Percentiles rank a stretch among this genome's conserved stretches.
Evolutionary conservation across 2,888 invertebrate genomes (phyloP).

Genomic region (Ceramica pisi): DNA sequence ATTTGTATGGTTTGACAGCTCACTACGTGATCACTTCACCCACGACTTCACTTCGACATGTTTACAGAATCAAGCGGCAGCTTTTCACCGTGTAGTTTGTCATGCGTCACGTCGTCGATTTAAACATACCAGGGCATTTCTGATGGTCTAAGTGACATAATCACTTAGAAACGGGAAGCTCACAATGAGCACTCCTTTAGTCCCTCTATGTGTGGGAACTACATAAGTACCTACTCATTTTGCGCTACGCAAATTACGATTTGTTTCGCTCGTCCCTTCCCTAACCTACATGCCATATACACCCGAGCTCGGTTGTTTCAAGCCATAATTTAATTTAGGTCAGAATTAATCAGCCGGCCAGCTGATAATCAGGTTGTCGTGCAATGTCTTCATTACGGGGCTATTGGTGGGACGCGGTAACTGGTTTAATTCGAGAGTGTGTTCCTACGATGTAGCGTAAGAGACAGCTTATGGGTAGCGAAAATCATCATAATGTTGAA

Average conservation of each 20-base stretch:
- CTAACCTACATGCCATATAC: neutral
- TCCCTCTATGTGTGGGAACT: too few relatives aligned
- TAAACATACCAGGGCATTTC: neutral
- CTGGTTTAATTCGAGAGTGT: neutral
- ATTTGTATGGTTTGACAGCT: too few relatives aligned
- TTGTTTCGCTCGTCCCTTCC: neutral
- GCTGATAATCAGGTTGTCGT: neutral
- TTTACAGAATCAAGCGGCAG: too few relatives aligned
- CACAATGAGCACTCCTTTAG: neutral
- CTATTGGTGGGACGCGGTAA: neutral
- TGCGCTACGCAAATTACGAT: neutral
- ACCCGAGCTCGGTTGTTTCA: neutral
- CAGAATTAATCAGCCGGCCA: slow-evolving; percentile 7
- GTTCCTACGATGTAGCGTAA: neutral
- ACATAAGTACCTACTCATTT: neutral
- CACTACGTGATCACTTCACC: too few relatives aligned
- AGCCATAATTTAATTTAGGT: neutral
- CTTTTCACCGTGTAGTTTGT: neutral
- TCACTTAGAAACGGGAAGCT: neutral
- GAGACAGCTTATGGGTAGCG: neutral
- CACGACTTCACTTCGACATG: too few relatives aligned
- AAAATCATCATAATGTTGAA: neutral
- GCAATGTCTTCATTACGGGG: neutral
- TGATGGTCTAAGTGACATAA: neutral
- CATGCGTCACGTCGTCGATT: too few relatives aligned